A percentile compares a stretch with the other conserved stretches of the same genome.
These are phyloP conservation scores for Phymorhynchus buccinoides DNA, from an alignment of 1,140 invertebrate species.

Conservation along the genomic window DNA sequence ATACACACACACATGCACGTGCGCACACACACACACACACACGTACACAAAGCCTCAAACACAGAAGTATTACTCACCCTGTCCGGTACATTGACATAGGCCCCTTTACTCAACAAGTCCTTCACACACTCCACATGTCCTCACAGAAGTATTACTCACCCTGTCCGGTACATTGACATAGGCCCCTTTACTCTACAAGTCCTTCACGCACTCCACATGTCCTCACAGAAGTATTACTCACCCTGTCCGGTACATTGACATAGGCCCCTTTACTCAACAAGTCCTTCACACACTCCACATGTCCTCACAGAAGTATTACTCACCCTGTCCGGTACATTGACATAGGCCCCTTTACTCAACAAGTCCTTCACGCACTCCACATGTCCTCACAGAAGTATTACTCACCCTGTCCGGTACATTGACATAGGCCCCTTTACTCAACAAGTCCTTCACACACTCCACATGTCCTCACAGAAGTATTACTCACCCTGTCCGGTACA, in stretches of 20 bases:
- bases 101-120: constrained; percentile 89
- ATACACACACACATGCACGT: not conserved
- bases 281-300: constrained; percentile 88
- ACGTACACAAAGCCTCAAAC: not conserved
- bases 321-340: constrained; percentile 89
- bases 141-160: no score
- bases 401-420: constrained; percentile 86
- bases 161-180: constrained; percentile 95
- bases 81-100: constrained; percentile 96
- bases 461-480: no score
- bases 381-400: no score
- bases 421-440: constrained; percentile 95
- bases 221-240: no score
- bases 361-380: constrained; percentile 90
- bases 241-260: constrained; percentile 91
- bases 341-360: constrained; percentile 93
- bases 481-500: constrained; percentile 82
- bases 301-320: no score
- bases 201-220: constrained; percentile 88
- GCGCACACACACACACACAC: not conserved
- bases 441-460: constrained; percentile 89
- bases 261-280: constrained; percentile 94
- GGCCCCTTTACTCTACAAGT: constrained; percentile 90
- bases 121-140: constrained; percentile 91
- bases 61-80: constrained; percentile 73